These are phyloP conservation scores for Epinotia bilunana DNA, from an alignment of 2,888 invertebrate species.

Conservation along the genomic window DNA sequence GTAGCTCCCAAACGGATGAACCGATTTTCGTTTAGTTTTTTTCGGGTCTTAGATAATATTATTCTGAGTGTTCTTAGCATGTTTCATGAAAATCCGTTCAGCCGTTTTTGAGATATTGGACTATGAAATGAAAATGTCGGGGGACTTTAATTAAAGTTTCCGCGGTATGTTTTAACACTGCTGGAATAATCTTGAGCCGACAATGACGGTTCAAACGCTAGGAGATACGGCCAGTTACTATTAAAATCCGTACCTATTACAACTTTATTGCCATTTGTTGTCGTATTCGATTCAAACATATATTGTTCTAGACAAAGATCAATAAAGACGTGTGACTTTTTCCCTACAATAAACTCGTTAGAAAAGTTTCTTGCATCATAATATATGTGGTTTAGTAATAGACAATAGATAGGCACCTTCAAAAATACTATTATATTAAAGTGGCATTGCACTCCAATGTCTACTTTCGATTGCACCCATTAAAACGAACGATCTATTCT, in stretches of 20 bases:
- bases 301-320: slow-evolving; percentile 6
- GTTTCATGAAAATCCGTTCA: too few relatives aligned
- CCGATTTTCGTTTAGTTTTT: too few relatives aligned
- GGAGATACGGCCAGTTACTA: neutral
- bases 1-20: too few relatives aligned
- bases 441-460: too few relatives aligned
- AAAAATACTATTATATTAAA: neutral
- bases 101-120: too few relatives aligned
- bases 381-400: neutral
- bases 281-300: neutral
- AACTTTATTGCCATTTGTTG: neutral
- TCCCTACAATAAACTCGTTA: neutral
- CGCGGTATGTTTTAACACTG: too few relatives aligned
- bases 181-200: too few relatives aligned
- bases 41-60: too few relatives aligned
- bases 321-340: slow-evolving; percentile 3
- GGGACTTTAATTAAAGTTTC: too few relatives aligned
- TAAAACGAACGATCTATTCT: neutral
- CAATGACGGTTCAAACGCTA: too few relatives aligned
- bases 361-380: neutral
- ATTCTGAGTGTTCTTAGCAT: too few relatives aligned
- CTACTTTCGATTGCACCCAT: neutral
- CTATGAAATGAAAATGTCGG: too few relatives aligned
- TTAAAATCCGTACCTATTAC: neutral
- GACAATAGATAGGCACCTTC: neutral